Conservation (phyloP, 2,888 invertebrate species). For the Drosophila acutilabella region DNA sequence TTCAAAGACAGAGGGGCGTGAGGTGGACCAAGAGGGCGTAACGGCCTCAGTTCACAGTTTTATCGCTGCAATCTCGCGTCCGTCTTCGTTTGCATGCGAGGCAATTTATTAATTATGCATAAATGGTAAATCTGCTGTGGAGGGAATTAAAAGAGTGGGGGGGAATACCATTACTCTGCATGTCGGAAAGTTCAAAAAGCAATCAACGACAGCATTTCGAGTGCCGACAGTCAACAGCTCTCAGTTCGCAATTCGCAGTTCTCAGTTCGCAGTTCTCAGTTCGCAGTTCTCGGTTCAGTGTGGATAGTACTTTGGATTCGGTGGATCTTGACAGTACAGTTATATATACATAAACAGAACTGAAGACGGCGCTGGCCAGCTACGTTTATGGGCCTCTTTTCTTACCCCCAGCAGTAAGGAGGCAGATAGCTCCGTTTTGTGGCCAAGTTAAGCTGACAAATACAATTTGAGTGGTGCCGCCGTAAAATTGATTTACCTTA, state of each 20-base stretch:
- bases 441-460: conserved; percentile 64
- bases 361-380: conserved; percentile 37
- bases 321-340: conserved; percentile 49
- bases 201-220: conserved; percentile 59
- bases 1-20: conserved; percentile 43
- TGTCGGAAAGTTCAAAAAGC: conserved; percentile 73
- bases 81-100: conserved; percentile 55
- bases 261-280: conserved; percentile 8
- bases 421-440: conserved; percentile 2
- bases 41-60: conserved; percentile 28
- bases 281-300: conserved; percentile 26
- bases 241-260: conserved; percentile 32
- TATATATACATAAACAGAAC: conserved; percentile 48
- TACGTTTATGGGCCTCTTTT: conserved; percentile 38
- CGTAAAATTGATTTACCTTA: conserved; percentile 69
- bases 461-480: conserved; percentile 46
- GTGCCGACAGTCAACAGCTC: conserved; percentile 60
- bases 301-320: conserved; percentile 16
- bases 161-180: conserved; percentile 9
- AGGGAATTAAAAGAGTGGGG: neutral
- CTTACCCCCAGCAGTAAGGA: too few relatives aligned
- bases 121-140: conserved; percentile 53
- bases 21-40: conserved; percentile 7
- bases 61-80: conserved; percentile 60
- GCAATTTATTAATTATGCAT: conserved; percentile 80